Percentiles rank a stretch among this genome's conserved stretches.
Conservation (phyloP, 1,140 invertebrate genomes). For the Acromyrmex echinatior region DNA sequence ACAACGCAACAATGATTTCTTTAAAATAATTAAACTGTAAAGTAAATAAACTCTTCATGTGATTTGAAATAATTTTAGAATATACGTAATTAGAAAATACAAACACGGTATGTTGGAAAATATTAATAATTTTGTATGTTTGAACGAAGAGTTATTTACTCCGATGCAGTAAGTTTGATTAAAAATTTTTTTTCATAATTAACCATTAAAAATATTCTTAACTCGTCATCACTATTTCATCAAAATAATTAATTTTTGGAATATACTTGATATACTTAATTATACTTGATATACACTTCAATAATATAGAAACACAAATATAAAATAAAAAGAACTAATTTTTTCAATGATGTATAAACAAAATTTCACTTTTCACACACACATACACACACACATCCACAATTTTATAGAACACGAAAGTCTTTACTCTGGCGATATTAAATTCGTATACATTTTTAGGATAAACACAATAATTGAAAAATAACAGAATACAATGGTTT, state of each 20-base stretch:
- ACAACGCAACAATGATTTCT: not conserved
- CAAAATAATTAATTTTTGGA: not conserved
- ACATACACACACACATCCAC: no score
- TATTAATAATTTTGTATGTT: not conserved
- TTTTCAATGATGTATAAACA: slow-evolving; percentile 7
- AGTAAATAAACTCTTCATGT: not conserved
- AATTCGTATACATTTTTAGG: not conserved
- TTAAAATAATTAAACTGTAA: not conserved
- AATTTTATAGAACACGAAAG: not conserved
- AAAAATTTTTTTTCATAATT: not conserved
- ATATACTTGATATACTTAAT: not conserved
- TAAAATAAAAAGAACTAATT: not conserved
- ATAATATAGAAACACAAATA: slow-evolving; percentile 1
- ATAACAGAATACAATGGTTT: not conserved
- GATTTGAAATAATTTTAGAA: not conserved
- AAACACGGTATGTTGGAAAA: not conserved
- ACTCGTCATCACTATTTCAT: not conserved
- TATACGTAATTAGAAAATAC: not conserved
- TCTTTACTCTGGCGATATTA: not conserved
- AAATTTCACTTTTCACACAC: not conserved
- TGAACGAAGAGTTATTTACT: not conserved
- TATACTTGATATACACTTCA: not conserved
- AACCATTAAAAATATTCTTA: not conserved
- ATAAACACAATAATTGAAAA: not conserved
- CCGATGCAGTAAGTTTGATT: not conserved